These are phyloP conservation scores for Ganaspis sp. DNA, from an alignment of 1,140 invertebrate genomes.

Conservation along the genomic window DNA sequence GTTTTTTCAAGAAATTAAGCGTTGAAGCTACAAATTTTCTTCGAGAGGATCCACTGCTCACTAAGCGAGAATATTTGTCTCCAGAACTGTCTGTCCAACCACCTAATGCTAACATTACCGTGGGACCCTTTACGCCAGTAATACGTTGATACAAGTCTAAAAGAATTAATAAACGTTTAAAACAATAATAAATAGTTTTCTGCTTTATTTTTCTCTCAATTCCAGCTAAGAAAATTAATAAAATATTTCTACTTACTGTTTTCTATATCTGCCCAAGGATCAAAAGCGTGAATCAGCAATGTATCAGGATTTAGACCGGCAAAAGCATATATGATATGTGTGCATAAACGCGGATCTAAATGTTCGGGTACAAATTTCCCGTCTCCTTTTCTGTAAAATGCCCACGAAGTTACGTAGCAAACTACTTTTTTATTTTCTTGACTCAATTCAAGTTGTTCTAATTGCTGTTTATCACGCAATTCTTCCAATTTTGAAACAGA, in stretches of 20 bases:
- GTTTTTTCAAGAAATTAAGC: conserved; percentile 82
- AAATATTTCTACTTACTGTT: conserved; percentile 81
- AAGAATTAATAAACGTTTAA: conserved; percentile 46
- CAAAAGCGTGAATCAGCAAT: conserved; percentile 85
- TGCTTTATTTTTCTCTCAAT: background rate
- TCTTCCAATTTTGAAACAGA: conserved; percentile 40
- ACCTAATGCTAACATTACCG: conserved; percentile 88
- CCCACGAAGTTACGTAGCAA: conserved; percentile 94
- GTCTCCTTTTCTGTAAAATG: conserved; percentile 87
- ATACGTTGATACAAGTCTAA: conserved; percentile 83
- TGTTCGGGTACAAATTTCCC: conserved; percentile 92
- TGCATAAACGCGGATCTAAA: conserved; percentile 87
- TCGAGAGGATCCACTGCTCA: conserved; percentile 80
- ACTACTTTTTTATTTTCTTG: conserved; percentile 79
- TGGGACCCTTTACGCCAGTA: conserved; percentile 80
- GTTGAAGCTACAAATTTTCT: conserved; percentile 82
- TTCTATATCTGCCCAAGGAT: conserved; percentile 90
- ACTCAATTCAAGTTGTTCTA: conserved; percentile 56
- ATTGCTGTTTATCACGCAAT: conserved; percentile 52
- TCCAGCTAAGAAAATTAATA: background rate
- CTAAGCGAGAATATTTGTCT: conserved; percentile 88
- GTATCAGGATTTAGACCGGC: conserved; percentile 88
- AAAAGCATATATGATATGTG: conserved; percentile 93
- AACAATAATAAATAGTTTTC: background rate
- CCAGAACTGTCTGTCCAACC: conserved; percentile 93